Percentiles rank a stretch among this genome's conserved stretches.
These are phyloP conservation scores for Rhinolophus ferrumequinum DNA, from an alignment of 2,113 vertebrate species.

Conservation along the genomic window DNA sequence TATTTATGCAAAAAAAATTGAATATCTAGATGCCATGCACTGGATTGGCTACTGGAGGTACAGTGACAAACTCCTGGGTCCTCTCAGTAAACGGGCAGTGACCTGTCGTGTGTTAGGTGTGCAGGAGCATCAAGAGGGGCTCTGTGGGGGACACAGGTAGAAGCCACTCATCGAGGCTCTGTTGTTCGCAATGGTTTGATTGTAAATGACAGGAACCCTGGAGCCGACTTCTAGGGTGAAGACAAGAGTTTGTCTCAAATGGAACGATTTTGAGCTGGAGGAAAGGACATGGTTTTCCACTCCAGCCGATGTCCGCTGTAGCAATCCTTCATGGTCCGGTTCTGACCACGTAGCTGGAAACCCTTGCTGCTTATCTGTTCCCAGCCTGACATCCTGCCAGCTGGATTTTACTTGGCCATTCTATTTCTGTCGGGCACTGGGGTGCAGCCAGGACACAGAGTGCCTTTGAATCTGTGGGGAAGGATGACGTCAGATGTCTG, in stretches of 20 bases:
- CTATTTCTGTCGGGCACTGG: conserved; percentile 74
- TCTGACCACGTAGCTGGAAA: conserved; percentile 14
- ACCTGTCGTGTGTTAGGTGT: accelerated
- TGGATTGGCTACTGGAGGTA: neutral
- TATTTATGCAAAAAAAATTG: neutral
- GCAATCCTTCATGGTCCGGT: neutral
- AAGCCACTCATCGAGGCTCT: neutral
- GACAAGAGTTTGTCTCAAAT: neutral
- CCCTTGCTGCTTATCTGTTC: conserved; percentile 17
- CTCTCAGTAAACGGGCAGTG: neutral
- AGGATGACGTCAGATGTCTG: conserved; percentile 45
- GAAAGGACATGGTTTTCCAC: neutral
- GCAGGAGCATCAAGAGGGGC: neutral
- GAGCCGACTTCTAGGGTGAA: neutral
- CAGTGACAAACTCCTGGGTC: accelerated
- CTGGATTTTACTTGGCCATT: conserved; percentile 50
- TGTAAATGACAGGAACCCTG: neutral
- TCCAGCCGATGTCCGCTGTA: accelerated
- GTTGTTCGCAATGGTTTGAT: neutral
- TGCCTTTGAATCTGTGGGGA: conserved; percentile 48
- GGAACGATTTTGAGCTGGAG: neutral
- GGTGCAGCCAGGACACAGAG: conserved; percentile 60
- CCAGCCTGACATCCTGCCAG: conserved; percentile 64
- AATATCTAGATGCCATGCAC: neutral
- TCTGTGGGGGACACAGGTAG: accelerated